Conservation (phyloP, 2,113 vertebrate species). For the Aleadryas rufinucha region DNA sequence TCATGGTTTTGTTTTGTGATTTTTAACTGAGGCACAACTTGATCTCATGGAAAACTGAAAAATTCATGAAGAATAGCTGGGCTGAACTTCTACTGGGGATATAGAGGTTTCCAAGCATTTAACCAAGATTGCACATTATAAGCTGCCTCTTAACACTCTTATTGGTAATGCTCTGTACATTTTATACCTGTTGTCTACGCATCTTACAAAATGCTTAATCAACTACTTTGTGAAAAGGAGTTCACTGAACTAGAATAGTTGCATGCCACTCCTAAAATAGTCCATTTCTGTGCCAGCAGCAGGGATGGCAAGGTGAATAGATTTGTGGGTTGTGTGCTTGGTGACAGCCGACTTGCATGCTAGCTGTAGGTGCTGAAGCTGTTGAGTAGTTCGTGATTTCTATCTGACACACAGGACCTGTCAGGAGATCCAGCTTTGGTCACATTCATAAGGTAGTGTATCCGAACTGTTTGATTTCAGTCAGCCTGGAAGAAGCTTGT, state of each 20-base stretch:
- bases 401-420: neutral
- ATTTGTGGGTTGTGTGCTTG: neutral
- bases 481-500: neutral
- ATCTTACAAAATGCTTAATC: neutral
- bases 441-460: accelerated
- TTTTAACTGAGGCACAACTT: neutral
- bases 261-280: neutral
- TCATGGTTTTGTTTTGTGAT: neutral
- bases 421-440: neutral
- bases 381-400: neutral
- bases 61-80: neutral
- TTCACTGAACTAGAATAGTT: neutral
- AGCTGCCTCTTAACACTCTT: neutral
- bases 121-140: neutral
- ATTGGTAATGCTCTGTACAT: neutral
- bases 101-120: neutral
- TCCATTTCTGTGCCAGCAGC: neutral
- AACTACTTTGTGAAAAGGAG: neutral
- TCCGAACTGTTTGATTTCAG: neutral
- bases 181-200: neutral
- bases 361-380: neutral
- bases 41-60: neutral
- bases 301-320: neutral
- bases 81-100: neutral
- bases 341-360: neutral